Evolutionary conservation across 2,113 vertebrate genomes (phyloP), one percentile per base, ranked within the genome.

Genomic region (Larimichthys polyactis): DNA sequence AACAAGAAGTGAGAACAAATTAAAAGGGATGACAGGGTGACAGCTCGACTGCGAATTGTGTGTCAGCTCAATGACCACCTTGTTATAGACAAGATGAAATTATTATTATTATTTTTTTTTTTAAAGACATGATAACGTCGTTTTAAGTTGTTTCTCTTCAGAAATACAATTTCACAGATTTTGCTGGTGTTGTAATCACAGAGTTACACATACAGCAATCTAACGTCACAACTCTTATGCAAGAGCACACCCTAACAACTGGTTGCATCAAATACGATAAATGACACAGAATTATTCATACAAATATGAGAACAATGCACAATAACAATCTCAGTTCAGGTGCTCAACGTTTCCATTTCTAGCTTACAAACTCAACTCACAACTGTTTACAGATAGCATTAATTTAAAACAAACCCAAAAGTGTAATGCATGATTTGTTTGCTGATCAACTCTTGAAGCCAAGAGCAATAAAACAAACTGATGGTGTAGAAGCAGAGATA

Each of bases 191-290:
- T 63, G 58, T 16, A 58, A 68, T 22, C 3, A 20, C 24, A 71
- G 36, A 15, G 22, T 43, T 36, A 66, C 17, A n/a, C 3, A n/a
- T 24, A 19, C 8, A 14, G 11, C 17, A 71, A 57, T 46, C 27
- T 29, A 22, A n/a, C 5, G 55, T 49, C 27, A 60, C 40, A 63
- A 17, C 43, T 46, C 4, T 62, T 55, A 16, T 32, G 44, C 54
- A 49, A 52, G 22, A 78, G 46, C 27, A 68, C 19, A 57, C 16
- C 10, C 2, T 14, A 5, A 27, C 17, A 59, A 59, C 71, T 51
- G n/a, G 1, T 67, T 81, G 57, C 70, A 78, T 27, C 49, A 17
- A 44, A 51, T 65, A 58, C 79, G 84, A 71, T 24, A 51, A 78
- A 62, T 22, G 20, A 76, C 63, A 76, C 24, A 24, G 4, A 73